A percentile compares a stretch with the other conserved stretches of the same genome.
Conservation (phyloP, 2,113 vertebrate genomes). For the Progne subis region DNA sequence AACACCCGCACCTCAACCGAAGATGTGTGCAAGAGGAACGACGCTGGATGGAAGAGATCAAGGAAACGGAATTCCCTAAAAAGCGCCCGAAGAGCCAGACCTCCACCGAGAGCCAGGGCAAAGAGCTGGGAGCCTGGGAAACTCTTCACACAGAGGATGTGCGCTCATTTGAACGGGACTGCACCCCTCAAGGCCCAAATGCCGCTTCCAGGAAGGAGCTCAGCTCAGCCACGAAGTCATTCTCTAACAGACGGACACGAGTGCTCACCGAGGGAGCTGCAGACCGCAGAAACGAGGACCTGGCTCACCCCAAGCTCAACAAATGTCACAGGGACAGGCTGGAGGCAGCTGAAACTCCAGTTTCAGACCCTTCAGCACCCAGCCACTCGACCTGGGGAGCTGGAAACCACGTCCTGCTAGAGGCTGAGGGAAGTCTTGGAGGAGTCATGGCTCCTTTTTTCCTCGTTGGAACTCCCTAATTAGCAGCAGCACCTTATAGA, state of each 20-base stretch:
- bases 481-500: background rate
- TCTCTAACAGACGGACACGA: background rate
- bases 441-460: background rate
- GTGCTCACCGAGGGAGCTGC: rapidly evolving
- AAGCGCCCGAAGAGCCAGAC: background rate
- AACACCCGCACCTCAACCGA: background rate
- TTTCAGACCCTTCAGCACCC: background rate
- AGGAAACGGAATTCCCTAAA: background rate
- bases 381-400: background rate
- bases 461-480: background rate
- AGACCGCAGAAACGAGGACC: rapidly evolving
- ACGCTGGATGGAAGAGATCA: background rate
- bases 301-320: background rate
- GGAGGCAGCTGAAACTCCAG: rapidly evolving
- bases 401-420: rapidly evolving
- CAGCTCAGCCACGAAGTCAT: background rate
- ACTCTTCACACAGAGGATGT: background rate
- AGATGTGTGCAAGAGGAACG: background rate
- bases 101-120: background rate
- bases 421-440: background rate
- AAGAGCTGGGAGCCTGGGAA: background rate
- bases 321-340: rapidly evolving
- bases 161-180: background rate
- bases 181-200: background rate
- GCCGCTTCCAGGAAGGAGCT: background rate